Conservation (phyloP, 2,888 invertebrate genomes). For the Rhingia campestris region DNA sequence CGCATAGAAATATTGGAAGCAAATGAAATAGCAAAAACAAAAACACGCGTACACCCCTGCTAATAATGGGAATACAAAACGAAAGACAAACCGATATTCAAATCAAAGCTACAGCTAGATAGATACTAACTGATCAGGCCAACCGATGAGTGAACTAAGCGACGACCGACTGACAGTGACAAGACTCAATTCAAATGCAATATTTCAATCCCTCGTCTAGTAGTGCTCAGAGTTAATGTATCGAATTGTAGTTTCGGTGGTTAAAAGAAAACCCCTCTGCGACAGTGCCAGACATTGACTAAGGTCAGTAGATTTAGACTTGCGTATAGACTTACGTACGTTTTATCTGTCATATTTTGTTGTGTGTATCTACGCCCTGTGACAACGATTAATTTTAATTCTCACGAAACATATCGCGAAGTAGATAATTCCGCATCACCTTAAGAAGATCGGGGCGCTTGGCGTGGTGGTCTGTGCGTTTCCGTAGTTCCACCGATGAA, state of each 20-base stretch:
- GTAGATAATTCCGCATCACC: constrained; percentile 47
- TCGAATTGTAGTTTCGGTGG: constrained; percentile 30
- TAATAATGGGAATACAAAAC: not conserved
- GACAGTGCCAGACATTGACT: constrained; percentile 57
- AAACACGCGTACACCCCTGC: not conserved
- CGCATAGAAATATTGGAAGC: constrained; percentile 47
- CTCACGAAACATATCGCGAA: constrained; percentile 17
- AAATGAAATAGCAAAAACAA: not conserved
- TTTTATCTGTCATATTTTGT: constrained; percentile 7
- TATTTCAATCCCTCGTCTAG: constrained; percentile 50
- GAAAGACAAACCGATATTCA: constrained; percentile 7
- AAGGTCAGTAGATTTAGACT: constrained; percentile 60
- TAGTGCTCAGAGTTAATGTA: constrained; percentile 51
- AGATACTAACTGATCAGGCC: constrained; percentile 43
- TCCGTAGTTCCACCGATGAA: constrained; percentile 65
- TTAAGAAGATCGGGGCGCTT: constrained; percentile 11
- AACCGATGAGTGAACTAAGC: constrained; percentile 64
- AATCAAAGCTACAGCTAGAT: constrained; percentile 9
- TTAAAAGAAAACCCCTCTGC: constrained; percentile 10
- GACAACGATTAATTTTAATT: constrained; percentile 31
- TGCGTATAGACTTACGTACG: not conserved
- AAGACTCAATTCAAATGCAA: constrained; percentile 57
- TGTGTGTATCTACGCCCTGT: constrained; percentile 7
- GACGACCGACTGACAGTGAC: constrained; percentile 50
- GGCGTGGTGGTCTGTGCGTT: constrained; percentile 23